These are phyloP conservation scores for Sebastes flavidus DNA, from an alignment of 2,797 vertebrate genomes.

Conservation along the genomic window DNA sequence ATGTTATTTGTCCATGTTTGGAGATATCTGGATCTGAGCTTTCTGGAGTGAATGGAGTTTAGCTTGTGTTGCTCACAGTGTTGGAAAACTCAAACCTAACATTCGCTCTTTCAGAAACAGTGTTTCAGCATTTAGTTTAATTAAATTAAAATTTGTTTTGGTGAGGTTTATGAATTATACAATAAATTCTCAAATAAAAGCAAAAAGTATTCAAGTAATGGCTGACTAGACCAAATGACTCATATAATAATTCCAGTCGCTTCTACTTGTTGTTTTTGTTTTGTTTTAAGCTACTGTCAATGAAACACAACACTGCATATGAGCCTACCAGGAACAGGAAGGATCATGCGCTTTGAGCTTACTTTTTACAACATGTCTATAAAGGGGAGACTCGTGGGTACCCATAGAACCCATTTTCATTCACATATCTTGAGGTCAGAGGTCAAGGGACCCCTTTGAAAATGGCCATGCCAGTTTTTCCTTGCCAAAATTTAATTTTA, in stretches of 20 bases:
- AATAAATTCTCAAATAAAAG: background rate
- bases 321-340: background rate
- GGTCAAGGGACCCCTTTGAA: too few relatives aligned
- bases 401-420: too few relatives aligned
- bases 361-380: background rate
- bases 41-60: background rate
- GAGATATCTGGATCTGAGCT: background rate
- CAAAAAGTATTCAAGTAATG: too few relatives aligned
- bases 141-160: too few relatives aligned
- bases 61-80: background rate
- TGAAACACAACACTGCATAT: background rate
- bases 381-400: too few relatives aligned
- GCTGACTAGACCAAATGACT: background rate
- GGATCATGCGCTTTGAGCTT: background rate
- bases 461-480: too few relatives aligned
- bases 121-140: background rate
- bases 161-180: background rate
- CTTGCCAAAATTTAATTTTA: too few relatives aligned
- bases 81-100: too few relatives aligned
- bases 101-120: background rate
- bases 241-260: background rate
- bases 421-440: too few relatives aligned
- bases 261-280: background rate
- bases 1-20: too few relatives aligned
- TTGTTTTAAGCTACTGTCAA: too few relatives aligned